Percentiles rank a stretch among this genome's conserved stretches.
These are phyloP conservation scores for Cygnus buccinator DNA, from an alignment of 2,113 vertebrate species.

Conservation along the genomic window DNA sequence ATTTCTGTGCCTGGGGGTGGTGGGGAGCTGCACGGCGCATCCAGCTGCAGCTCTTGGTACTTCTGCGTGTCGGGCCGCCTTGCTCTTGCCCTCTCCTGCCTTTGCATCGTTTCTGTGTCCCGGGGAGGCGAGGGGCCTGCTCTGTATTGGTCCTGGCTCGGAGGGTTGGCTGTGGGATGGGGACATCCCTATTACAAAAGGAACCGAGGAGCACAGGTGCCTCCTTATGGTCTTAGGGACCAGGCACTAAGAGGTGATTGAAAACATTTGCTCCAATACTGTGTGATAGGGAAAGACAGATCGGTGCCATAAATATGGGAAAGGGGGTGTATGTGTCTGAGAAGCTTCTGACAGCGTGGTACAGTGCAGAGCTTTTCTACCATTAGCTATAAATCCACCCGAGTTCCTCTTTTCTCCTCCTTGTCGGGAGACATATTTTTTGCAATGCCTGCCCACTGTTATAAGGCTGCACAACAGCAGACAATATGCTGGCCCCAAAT, in stretches of 20 bases:
- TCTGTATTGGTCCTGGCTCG: neutral
- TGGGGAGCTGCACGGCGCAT: neutral
- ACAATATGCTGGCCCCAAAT: neutral
- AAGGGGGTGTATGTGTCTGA: neutral
- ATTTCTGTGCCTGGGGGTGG: neutral
- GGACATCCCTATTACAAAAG: accelerated
- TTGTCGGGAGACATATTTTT: neutral
- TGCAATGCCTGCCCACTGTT: neutral
- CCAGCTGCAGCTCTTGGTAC: neutral
- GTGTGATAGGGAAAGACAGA: neutral
- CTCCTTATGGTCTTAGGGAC: neutral
- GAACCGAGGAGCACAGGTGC: neutral
- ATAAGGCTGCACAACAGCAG: neutral
- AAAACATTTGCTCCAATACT: accelerated
- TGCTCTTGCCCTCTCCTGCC: neutral
- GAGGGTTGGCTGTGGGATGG: neutral
- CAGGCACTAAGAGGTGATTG: neutral
- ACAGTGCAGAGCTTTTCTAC: neutral
- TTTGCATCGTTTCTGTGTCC: neutral
- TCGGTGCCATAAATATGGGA: neutral
- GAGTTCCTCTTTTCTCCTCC: neutral
- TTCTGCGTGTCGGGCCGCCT: accelerated
- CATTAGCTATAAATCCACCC: neutral
- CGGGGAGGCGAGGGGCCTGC: accelerated
- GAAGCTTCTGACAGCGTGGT: neutral